Conservation (phyloP, 2,888 invertebrate genomes). For the Crematogaster levior region DNA sequence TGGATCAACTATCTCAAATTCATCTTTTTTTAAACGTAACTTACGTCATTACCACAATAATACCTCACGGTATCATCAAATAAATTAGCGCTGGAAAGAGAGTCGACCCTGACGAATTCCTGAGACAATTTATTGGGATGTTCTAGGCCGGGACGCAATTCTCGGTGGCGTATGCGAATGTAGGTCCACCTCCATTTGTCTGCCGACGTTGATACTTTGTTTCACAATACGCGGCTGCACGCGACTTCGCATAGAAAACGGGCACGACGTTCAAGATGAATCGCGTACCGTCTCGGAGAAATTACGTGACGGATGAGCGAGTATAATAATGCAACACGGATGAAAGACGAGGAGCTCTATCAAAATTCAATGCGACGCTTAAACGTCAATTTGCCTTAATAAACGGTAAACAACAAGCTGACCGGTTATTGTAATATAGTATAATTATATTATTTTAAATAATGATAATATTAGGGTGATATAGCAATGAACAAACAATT, state of each 20-base stretch:
- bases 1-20: neutral
- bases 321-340: constrained; percentile 14
- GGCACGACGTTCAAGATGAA: constrained; percentile 30
- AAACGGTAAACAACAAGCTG: neutral
- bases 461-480: neutral
- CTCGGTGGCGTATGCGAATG: constrained; percentile 67
- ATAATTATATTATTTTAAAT: neutral
- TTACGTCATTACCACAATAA: constrained; percentile 18
- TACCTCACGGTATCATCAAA: constrained; percentile 11
- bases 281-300: constrained; percentile 22
- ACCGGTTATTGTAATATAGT: neutral
- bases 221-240: constrained; percentile 28
- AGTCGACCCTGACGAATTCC: constrained; percentile 59
- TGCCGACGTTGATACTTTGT: constrained; percentile 46
- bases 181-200: constrained; percentile 77
- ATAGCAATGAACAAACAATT: neutral
- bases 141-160: constrained; percentile 65
- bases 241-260: constrained; percentile 38
- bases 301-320: constrained; percentile 26
- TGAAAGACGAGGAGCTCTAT: constrained; percentile 20
- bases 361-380: constrained; percentile 3
- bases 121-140: constrained; percentile 64
- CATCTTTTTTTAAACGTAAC: neutral
- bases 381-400: constrained; percentile 29
- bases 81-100: constrained; percentile 31